phyloP scores from a whole-genome alignment of 2,797 vertebrate species.

The Sarcoramphus papa region DNA sequence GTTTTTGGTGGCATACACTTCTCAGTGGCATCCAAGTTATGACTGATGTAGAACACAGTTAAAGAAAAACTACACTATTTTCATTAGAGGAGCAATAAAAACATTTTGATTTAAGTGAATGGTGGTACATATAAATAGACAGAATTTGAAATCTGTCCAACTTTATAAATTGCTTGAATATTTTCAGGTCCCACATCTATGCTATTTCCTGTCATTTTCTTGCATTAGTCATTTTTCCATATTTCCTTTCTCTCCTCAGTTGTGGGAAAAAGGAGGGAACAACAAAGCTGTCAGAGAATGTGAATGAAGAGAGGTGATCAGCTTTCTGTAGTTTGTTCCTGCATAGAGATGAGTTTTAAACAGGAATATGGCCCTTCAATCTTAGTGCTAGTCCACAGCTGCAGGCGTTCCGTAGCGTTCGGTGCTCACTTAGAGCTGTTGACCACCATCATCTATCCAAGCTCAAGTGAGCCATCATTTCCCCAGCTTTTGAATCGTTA shows the following conservation, averaged over 20 bases:
- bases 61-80: background rate
- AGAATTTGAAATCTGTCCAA: background rate
- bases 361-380: background rate
- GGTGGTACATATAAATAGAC: background rate
- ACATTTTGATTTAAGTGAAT: background rate
- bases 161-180: background rate
- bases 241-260: background rate
- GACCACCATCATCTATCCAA: background rate
- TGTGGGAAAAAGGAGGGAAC: background rate
- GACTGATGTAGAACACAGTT: background rate
- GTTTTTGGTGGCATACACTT: background rate
- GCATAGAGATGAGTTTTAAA: background rate
- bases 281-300: background rate
- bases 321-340: background rate
- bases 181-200: background rate
- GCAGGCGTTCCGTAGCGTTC: background rate
- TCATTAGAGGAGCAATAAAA: background rate
- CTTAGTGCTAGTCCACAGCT: background rate
- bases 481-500: background rate
- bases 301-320: background rate
- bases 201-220: background rate
- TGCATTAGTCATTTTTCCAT: conserved; percentile 9
- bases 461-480: background rate
- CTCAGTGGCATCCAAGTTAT: background rate
- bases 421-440: background rate